Conservation (phyloP, 1,140 invertebrate species). For the Maconellicoccus hirsutus region DNA sequence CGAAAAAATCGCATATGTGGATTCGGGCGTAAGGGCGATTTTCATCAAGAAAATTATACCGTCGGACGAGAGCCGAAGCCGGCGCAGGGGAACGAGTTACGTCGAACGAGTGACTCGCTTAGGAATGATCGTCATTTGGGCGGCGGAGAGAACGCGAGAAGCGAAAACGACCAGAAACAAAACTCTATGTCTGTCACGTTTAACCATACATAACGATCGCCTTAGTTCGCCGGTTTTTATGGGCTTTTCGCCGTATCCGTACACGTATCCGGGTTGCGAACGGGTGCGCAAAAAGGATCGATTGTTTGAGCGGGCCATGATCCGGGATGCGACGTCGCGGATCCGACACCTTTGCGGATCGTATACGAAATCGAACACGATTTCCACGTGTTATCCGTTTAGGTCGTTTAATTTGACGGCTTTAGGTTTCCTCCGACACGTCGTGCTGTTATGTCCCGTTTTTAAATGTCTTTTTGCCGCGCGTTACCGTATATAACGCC, state of each 20-base stretch:
- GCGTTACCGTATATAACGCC: no score
- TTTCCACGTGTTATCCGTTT: slow-evolving; percentile 7
- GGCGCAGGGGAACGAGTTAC: background rate
- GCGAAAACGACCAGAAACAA: background rate
- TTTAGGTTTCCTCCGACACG: background rate
- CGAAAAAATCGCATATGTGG: slow-evolving; percentile 3
- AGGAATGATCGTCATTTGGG: slow-evolving; percentile 22
- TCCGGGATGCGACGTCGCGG: background rate
- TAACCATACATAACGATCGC: slow-evolving; percentile 17
- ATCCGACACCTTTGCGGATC: background rate
- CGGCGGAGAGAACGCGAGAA: no score
- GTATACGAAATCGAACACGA: background rate
- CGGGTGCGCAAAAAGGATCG: background rate
- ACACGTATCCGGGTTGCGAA: background rate
- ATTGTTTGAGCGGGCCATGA: background rate
- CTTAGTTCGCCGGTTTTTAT: background rate
- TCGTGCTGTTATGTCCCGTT: background rate
- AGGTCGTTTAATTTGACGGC: slow-evolving; percentile 7
- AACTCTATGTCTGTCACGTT: slow-evolving; percentile 21
- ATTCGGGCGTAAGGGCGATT: background rate
- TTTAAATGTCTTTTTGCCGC: slow-evolving; percentile 4
- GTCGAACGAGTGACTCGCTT: slow-evolving; percentile 10
- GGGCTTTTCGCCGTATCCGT: background rate
- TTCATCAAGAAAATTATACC: slow-evolving; percentile 16
- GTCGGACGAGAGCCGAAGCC: background rate